Base-by-base conservation (phyloP, 1,140 invertebrate species). In the Heliconius melpomene region DNA sequence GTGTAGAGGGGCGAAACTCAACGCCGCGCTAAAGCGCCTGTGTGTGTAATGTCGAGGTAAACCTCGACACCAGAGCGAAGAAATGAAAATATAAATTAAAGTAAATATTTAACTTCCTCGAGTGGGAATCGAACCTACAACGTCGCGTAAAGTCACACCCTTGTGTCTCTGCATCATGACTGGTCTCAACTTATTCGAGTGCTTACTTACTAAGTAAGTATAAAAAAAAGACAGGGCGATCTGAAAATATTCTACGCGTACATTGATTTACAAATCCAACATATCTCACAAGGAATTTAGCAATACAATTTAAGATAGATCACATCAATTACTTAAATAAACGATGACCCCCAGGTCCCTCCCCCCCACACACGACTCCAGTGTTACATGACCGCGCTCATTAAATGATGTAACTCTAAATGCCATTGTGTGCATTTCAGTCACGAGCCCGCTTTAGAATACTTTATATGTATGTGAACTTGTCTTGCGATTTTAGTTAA, bases 341-440 rank as follows among this genome's bases (percentile, higher is more conserved):
- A 57, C 54, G 54, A 57, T 57, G 54, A 57, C 54, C 54, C 54
- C 54, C 32, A 3, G 3, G 5, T 0, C 32, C 32, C 32, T 6
- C 32, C 32, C 32, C 32, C 32, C 5, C 23, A 57, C n/a, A 57
- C 54, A 57, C 54, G 54, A 57, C n/a, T 23, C 54, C 54, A 57
- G 23, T 57, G n/a, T 57, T 57, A 57, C n/a, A 57, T 57, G 54
- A 57, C 29, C 32, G 74, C 29, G 66, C 54, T 75, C 74, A 75
- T 75, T 77, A 77, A 54, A 8, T 77, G 75, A 71, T 77, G 60
- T 71, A 77, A 77, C 40, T 77, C 29, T 50, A 70, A 77, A 77
- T 77, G 57, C 52, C 60, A 77, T 46, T 77, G 75, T 77, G 52
- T 71, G 36, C 70, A 77, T 77, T 77, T 71, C n/a, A 77, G 75